Conservation (phyloP, 2,797 vertebrate genomes). For the Oreochromis mossambicus region DNA sequence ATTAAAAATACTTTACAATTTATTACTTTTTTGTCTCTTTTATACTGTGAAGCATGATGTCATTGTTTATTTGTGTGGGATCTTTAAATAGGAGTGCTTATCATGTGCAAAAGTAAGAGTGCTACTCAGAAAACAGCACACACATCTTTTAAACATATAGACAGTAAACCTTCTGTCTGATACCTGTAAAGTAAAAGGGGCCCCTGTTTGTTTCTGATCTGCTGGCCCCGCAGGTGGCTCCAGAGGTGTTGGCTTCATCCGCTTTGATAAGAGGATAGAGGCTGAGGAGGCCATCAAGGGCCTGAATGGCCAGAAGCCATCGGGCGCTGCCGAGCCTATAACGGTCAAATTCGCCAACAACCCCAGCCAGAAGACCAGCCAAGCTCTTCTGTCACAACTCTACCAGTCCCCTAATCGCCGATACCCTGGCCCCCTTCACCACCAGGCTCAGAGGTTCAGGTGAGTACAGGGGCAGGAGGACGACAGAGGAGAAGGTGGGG, state of each 20-base stretch:
- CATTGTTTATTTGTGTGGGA: background rate
- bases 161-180: background rate
- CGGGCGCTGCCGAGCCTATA: conserved; percentile 97
- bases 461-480: conserved; percentile 69
- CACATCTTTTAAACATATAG: background rate
- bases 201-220: conserved; percentile 74
- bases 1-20: background rate
- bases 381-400: conserved; percentile 97
- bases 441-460: conserved; percentile 99
- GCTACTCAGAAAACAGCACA: background rate
- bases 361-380: conserved; percentile 99
- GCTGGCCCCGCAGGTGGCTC: conserved; percentile 92
- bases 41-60: background rate
- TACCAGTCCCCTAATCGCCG: conserved; percentile 99
- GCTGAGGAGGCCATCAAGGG: conserved; percentile 99
- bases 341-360: conserved; percentile 99
- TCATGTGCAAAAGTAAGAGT: background rate
- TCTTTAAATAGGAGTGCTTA: background rate
- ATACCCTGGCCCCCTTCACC: conserved; percentile 97
- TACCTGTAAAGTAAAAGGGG: conserved; percentile 71
- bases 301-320: conserved; percentile 99
- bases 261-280: conserved; percentile 99
- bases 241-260: conserved; percentile 99
- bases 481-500: background rate
- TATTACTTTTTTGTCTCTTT: background rate